Conservation (phyloP, 2,113 vertebrate species). For the Galeopterus variegatus region DNA sequence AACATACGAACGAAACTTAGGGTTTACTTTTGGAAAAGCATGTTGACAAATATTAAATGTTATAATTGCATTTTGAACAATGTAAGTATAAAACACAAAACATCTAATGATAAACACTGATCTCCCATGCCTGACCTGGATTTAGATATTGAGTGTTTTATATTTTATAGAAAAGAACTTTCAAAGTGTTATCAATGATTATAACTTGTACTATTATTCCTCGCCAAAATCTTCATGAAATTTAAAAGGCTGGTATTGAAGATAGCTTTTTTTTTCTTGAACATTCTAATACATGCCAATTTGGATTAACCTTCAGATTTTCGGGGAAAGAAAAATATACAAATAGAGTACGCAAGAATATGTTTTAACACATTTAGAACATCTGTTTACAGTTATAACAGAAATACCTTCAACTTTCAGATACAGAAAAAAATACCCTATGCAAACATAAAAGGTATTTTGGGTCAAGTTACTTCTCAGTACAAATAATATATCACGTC, state of each 20-base stretch:
- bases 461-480: slow-evolving; percentile 50
- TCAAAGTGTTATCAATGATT: slow-evolving; percentile 49
- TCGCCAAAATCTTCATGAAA: slow-evolving; percentile 52
- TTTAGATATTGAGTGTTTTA: slow-evolving; percentile 42
- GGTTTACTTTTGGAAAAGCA: slow-evolving; percentile 52
- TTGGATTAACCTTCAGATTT: slow-evolving; percentile 58
- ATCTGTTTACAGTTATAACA: slow-evolving; percentile 17
- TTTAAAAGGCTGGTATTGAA: slow-evolving; percentile 57
- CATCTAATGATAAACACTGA: slow-evolving; percentile 48
- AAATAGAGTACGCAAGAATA: slow-evolving; percentile 30
- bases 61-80: slow-evolving; percentile 56
- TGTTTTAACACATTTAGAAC: slow-evolving; percentile 51
- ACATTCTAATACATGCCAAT: slow-evolving; percentile 56
- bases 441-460: slow-evolving; percentile 30
- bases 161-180: slow-evolving; percentile 63
- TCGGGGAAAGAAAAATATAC: not conserved
- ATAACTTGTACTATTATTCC: not conserved
- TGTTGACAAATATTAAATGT: slow-evolving; percentile 46
- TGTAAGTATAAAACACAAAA: slow-evolving; percentile 59
- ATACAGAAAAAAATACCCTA: not conserved
- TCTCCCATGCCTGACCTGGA: not conserved
- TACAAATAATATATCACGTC: slow-evolving; percentile 34
- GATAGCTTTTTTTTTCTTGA: not conserved
- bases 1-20: slow-evolving; percentile 52
- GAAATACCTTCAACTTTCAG: slow-evolving; percentile 52